Evolutionary conservation across 2,888 invertebrate genomes (phyloP).

Genomic region (Agriotes lineatus): DNA sequence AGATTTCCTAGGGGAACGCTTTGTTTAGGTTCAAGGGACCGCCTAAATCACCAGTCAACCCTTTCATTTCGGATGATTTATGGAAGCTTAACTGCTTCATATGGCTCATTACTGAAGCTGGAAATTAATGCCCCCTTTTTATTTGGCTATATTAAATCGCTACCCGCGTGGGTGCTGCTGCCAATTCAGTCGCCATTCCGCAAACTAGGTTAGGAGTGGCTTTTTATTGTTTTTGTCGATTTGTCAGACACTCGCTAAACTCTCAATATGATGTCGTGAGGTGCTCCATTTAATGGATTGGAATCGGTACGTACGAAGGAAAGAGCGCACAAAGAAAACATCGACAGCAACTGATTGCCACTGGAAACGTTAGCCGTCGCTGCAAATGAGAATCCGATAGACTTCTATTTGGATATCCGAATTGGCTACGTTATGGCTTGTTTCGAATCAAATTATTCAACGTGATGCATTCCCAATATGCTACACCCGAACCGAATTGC

Average conservation of each 20-base stretch:
- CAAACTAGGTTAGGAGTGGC: background rate
- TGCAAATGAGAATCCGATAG: slow-evolving; percentile 14
- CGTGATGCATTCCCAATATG: slow-evolving; percentile 32
- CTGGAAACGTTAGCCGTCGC: slow-evolving; percentile 4
- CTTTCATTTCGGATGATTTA: slow-evolving; percentile 25
- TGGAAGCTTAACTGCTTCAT: slow-evolving; percentile 24
- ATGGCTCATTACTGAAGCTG: slow-evolving; percentile 11
- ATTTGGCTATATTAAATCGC: slow-evolving; percentile 8
- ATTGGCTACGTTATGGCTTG: slow-evolving; percentile 17
- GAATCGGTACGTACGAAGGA: slow-evolving; percentile 4
- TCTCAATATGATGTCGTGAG: slow-evolving; percentile 20
- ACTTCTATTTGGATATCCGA: slow-evolving; percentile 14
- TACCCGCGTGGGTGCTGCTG: background rate
- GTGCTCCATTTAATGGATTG: slow-evolving; percentile 20
- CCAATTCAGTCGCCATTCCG: background rate
- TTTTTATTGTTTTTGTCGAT: slow-evolving; percentile 16
- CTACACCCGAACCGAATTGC: slow-evolving; percentile 23
- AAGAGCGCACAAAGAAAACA: slow-evolving; percentile 12
- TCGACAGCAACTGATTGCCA: slow-evolving; percentile 16
- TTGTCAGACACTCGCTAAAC: slow-evolving; percentile 14
- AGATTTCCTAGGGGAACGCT: slow-evolving; percentile 37
- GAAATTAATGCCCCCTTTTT: slow-evolving; percentile 26
- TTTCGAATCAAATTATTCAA: slow-evolving; percentile 29
- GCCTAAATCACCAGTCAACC: slow-evolving; percentile 31
- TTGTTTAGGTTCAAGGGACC: slow-evolving; percentile 30